Percentiles rank a stretch among this genome's conserved stretches.
Conservation (phyloP, 30 jellyfish, hydroid and myxozoan genomes). For the Aurelia aurita complex sp. Pacific region DNA sequence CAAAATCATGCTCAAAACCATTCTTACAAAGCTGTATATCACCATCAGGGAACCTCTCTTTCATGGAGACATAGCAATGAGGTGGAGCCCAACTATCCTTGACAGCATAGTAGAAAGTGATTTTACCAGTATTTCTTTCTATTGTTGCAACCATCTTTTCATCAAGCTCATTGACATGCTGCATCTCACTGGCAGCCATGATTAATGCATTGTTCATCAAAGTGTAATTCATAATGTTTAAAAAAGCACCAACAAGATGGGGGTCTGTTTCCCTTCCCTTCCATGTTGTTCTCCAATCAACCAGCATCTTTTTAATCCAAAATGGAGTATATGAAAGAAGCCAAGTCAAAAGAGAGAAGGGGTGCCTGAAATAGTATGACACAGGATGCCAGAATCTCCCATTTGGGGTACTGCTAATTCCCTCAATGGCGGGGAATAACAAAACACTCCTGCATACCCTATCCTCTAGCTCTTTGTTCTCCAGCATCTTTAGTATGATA, state of each 20-base stretch:
- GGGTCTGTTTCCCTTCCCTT: conserved; percentile 72
- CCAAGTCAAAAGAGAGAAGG: conserved; percentile 67
- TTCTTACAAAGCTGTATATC: conserved; percentile 68
- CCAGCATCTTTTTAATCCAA: conserved; percentile 60
- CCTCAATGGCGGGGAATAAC: conserved; percentile 82
- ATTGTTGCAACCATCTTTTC: conserved; percentile 40
- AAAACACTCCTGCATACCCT: conserved; percentile 42
- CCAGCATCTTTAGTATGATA: conserved; percentile 73
- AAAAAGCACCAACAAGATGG: conserved; percentile 36
- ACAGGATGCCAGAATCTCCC: conserved; percentile 89
- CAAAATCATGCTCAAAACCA: conserved; percentile 85
- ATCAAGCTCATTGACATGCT: conserved; percentile 61
- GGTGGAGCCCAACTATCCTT: conserved; percentile 87
- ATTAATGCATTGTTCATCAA: conserved; percentile 74
- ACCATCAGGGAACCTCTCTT: conserved; percentile 74
- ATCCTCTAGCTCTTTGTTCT: conserved; percentile 20
- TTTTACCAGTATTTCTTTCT: conserved; percentile 14
- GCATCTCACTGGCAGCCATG: conserved; percentile 87
- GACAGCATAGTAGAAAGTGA: conserved; percentile 81
- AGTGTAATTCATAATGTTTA: conserved; percentile 53
- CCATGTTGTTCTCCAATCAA: conserved; percentile 86
- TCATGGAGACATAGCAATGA: conserved; percentile 69
- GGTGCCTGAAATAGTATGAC: conserved; percentile 64
- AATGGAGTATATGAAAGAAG: conserved; percentile 66
- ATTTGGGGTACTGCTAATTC: conserved; percentile 65